A percentile compares a stretch with the other conserved stretches of the same genome.
Evolutionary conservation across 2,797 vertebrate genomes (phyloP).

Genomic region (Hoplostethus mediterraneus): DNA sequence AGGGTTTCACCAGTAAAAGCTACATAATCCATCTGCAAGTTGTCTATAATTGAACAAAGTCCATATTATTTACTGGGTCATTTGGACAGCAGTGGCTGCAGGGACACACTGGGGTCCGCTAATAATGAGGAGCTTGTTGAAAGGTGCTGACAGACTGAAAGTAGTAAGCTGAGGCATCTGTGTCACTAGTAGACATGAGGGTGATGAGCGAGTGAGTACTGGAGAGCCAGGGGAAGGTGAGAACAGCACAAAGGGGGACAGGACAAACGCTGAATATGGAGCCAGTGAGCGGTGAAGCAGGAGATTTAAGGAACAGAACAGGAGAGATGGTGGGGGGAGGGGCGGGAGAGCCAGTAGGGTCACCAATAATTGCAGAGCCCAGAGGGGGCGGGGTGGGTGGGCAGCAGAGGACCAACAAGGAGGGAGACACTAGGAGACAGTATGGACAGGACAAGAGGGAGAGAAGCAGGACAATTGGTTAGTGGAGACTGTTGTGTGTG

Average conservation of each 20-base stretch:
- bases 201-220: conserved; percentile 19
- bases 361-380: conserved; percentile 22
- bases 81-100: too few relatives aligned
- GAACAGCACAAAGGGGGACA: conserved; percentile 16
- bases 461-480: too few relatives aligned
- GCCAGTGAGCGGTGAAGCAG: conserved; percentile 25
- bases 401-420: not conserved
- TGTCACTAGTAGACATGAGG: too few relatives aligned
- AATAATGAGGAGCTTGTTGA: too few relatives aligned
- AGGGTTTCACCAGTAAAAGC: not conserved
- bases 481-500: too few relatives aligned
- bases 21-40: not conserved
- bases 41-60: too few relatives aligned
- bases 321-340: conserved; percentile 2
- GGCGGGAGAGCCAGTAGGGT: conserved; percentile 10
- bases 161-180: too few relatives aligned
- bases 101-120: too few relatives aligned
- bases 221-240: conserved; percentile 7
- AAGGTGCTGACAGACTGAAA: too few relatives aligned
- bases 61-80: too few relatives aligned
- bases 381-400: not conserved
- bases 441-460: not conserved
- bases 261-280: conserved; percentile 3
- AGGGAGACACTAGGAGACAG: not conserved
- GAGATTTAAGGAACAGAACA: conserved; percentile 28